Evolutionary conservation across 2,113 vertebrate species (phyloP), one percentile per base, ranked within the genome.

Genomic region (Sinocyclocheilus anshuiensis): DNA sequence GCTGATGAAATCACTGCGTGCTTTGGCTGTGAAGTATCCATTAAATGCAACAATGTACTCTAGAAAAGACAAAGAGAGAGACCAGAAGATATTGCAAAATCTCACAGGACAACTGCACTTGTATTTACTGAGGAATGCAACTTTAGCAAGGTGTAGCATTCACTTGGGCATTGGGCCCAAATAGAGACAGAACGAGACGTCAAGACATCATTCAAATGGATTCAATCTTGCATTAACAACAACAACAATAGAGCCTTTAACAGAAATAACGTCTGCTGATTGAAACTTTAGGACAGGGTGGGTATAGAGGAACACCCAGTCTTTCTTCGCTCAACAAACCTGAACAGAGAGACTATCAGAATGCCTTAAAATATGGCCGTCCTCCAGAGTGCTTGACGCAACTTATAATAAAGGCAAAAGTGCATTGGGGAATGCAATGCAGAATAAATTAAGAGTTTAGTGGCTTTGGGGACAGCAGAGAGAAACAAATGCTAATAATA

Each of bases 11-110:
- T 96, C 96, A 90, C 96, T 95, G 90, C 98, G 96, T 48, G 98
- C 98, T 93, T 96, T 97, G 86, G 97, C 97, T 15, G 98, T 98
- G 93, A 95, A 95, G 86, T 95, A 95, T 13, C 94, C 97, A 26
- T 96, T 97, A 92, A 99, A 99, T 45, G 95, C 96, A 85, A 99
- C 96, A 7, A 99, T 99, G 92, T 99, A 99, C 89, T 99, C 98
- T 99, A 94, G 26, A 78, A 67, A 81, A 18, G 85, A 36, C 65
- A 94, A 91, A 33, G 86, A 42, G 12, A 77, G 8, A 69, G 48
- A 42, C 29, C 26, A 22, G 61, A 20, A 55, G 22, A 0, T 0
- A 50, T 33, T 55, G 48, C 18, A 15, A 48, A 26, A 72, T 26
- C 26, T 24, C 22, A 45, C 33, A 16, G 9, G 9, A 63, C 5